These are phyloP conservation scores for Dyspetes luteomarginatus DNA, from an alignment of 2,888 invertebrate species.

Conservation along the genomic window DNA sequence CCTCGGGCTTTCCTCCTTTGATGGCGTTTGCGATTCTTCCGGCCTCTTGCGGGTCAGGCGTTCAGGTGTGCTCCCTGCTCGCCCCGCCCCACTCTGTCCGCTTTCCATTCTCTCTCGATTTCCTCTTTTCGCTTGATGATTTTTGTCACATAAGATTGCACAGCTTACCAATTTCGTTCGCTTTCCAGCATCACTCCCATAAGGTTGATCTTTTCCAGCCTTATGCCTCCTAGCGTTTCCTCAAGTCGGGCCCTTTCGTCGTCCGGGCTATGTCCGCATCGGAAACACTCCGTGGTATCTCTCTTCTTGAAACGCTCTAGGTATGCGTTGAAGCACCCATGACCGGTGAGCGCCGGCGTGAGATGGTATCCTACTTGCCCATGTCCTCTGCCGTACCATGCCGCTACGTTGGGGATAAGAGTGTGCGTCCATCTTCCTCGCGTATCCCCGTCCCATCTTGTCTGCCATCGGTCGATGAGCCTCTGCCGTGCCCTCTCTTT, in stretches of 20 bases:
- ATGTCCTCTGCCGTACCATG: conserved; percentile 41
- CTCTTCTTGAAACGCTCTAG: conserved; percentile 59
- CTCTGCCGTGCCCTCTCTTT: conserved; percentile 9
- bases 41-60: too few species aligned
- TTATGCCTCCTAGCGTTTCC: not conserved
- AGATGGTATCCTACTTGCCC: conserved; percentile 58
- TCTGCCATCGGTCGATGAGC: conserved; percentile 6
- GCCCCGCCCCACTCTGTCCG: not conserved
- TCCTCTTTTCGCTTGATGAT: conserved; percentile 1
- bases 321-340: conserved; percentile 67
- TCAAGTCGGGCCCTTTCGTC: conserved; percentile 3
- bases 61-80: too few species aligned
- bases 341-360: conserved; percentile 68
- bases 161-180: not conserved
- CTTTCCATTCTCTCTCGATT: not conserved
- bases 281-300: conserved; percentile 72
- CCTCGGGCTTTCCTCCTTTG: too few species aligned
- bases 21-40: too few species aligned
- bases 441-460: conserved; percentile 6
- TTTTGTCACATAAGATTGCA: not conserved
- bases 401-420: conserved; percentile 38
- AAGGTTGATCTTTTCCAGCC: not conserved
- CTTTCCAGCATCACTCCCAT: not conserved
- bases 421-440: conserved; percentile 53
- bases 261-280: conserved; percentile 47